Evolutionary conservation across 53 echinoderm and acorn worm genomes (phyloP).

Genomic region (Pentamera pediparva): DNA sequence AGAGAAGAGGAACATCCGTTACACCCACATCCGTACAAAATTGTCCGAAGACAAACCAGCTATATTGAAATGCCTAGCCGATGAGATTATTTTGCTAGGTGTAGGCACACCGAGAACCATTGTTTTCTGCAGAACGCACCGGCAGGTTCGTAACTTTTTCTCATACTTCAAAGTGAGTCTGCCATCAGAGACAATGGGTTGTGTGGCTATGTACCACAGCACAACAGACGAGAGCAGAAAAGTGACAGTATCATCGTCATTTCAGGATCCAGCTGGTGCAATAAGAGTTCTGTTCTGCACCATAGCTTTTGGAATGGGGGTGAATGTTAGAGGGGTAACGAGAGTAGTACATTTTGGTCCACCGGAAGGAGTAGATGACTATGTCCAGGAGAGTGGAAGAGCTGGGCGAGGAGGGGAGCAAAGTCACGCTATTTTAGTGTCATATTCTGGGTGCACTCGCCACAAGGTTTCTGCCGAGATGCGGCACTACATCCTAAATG

Average conservation of each 20-base stretch:
- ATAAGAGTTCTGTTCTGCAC: neutral
- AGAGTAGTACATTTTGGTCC: neutral
- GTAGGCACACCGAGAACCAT: neutral
- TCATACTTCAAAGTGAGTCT: neutral
- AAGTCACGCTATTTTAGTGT: neutral
- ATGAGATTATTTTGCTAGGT: neutral
- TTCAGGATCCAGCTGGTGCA: neutral
- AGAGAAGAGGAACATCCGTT: constrained; percentile 10
- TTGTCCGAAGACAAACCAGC: neutral
- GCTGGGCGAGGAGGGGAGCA: neutral
- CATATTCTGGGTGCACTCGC: neutral
- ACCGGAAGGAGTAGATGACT: constrained; percentile 11
- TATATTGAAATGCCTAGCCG: neutral
- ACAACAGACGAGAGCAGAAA: neutral
- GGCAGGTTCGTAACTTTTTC: neutral
- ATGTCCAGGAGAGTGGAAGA: constrained; percentile 8
- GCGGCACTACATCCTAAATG: neutral
- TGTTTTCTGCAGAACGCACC: constrained; percentile 3
- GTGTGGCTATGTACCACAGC: neutral
- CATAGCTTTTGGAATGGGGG: too few relatives aligned
- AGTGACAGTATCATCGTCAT: neutral
- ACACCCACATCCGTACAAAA: neutral
- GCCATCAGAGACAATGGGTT: neutral
- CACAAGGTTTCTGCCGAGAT: neutral
- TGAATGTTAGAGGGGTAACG: neutral